Conservation (phyloP, 2,888 invertebrate species). For the Drosophila fulvimacula region DNA sequence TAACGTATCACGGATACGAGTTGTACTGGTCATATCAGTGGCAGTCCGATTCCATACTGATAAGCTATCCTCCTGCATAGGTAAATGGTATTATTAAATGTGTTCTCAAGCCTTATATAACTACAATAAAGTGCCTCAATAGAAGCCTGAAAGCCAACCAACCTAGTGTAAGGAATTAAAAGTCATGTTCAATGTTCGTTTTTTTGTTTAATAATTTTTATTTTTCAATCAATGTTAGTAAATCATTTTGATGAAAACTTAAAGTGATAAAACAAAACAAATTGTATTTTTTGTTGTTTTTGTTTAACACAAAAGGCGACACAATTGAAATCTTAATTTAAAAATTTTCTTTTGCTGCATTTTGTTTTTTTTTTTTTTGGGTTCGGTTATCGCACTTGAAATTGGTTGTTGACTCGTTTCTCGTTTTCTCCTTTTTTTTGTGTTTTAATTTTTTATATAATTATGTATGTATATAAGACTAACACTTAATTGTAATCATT, state of each 20-base stretch:
- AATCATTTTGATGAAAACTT: conserved; percentile 73
- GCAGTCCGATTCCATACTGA: conserved; percentile 99
- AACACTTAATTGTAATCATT: conserved; percentile 80
- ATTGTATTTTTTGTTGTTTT: conserved; percentile 23
- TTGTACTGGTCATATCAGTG: conserved; percentile 93
- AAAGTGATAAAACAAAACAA: conserved; percentile 48
- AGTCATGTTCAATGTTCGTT: not conserved
- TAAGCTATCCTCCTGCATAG: conserved; percentile 94
- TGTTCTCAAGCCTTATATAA: not conserved
- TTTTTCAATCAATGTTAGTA: conserved; percentile 80
- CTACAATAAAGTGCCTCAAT: not conserved
- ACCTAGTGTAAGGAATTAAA: not conserved
- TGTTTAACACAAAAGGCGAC: conserved; percentile 64
- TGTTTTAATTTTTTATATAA: conserved; percentile 51
- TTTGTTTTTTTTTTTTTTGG: conserved; percentile 14
- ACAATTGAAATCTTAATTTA: conserved; percentile 64
- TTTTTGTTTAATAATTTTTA: conserved; percentile 79
- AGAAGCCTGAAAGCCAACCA: conserved; percentile 46
- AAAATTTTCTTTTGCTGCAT: conserved; percentile 39
- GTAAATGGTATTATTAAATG: conserved; percentile 9
- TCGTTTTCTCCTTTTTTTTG: conserved; percentile 49
- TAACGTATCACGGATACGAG: conserved; percentile 96
- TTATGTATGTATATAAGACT: conserved; percentile 76
- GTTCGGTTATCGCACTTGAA: conserved; percentile 57
- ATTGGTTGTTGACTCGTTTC: conserved; percentile 44